Conservation (phyloP, 2,113 vertebrate genomes). For the Mesoclemmys tuberculata region DNA sequence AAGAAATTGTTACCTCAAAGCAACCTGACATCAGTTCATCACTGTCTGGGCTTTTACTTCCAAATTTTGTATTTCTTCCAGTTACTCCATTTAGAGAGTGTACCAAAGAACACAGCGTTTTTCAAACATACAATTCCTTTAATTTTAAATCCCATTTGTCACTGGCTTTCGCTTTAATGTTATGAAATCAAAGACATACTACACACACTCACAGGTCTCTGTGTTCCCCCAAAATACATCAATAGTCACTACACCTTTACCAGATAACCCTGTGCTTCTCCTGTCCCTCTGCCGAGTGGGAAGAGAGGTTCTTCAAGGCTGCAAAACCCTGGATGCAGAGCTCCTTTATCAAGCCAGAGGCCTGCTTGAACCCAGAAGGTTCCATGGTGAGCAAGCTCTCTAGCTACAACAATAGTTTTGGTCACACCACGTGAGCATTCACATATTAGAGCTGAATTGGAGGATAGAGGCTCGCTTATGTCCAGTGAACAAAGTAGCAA, state of each 20-base stretch:
- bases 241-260: neutral
- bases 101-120: neutral
- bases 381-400: constrained; percentile 24
- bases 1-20: neutral
- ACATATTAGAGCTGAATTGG: neutral
- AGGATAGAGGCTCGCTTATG: neutral
- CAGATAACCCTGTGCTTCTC: neutral
- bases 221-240: neutral
- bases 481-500: neutral
- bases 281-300: neutral
- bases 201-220: neutral
- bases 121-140: neutral
- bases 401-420: neutral
- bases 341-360: neutral
- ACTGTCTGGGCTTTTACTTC: neutral
- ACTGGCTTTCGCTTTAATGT: neutral
- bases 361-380: neutral
- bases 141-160: neutral
- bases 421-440: neutral
- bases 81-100: neutral
- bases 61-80: neutral
- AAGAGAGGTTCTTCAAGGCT: neutral
- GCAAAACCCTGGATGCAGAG: neutral
- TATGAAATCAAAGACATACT: neutral
- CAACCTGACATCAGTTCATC: neutral